These are phyloP conservation scores for Phoxinus phoxinus DNA, from an alignment of 2,113 vertebrate species.

Conservation along the genomic window DNA sequence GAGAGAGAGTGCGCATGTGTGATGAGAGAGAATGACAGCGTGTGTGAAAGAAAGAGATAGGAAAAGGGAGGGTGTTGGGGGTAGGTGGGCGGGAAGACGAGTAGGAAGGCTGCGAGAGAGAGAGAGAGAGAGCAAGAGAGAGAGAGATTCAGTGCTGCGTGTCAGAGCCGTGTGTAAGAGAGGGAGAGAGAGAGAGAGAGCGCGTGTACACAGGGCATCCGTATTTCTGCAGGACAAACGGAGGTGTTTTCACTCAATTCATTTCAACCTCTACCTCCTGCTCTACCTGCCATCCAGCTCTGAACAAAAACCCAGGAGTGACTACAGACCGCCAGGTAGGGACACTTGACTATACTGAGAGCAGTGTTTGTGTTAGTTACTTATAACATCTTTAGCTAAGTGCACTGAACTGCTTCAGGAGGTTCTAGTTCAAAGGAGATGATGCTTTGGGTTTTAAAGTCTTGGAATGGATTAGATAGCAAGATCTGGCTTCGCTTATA, in stretches of 20 bases:
- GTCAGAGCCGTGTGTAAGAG: conserved; percentile 69
- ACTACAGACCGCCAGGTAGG: conserved; percentile 70
- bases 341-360: conserved; percentile 33
- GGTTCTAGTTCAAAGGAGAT: neutral
- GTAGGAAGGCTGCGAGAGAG: conserved; percentile 49
- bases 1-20: conserved; percentile 19
- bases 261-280: conserved; percentile 43
- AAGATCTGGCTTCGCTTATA: neutral
- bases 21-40: conserved; percentile 38
- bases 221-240: conserved; percentile 59
- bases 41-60: conserved; percentile 54
- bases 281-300: conserved; percentile 59
- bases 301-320: conserved; percentile 64
- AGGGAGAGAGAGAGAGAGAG: conserved; percentile 64
- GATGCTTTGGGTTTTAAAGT: conserved; percentile 2
- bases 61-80: conserved; percentile 65
- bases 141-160: conserved; percentile 56
- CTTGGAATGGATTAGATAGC: neutral
- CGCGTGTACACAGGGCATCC: conserved; percentile 47
- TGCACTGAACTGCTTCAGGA: neutral
- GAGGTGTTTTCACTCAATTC: conserved; percentile 54
- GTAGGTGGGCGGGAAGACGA: conserved; percentile 64
- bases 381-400: neutral
- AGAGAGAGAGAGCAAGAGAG: conserved; percentile 58
- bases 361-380: conserved; percentile 27